Percentiles rank a stretch among this genome's conserved stretches.
Conservation (phyloP, 2,797 vertebrate species). For the Enteromius viviparus region DNA sequence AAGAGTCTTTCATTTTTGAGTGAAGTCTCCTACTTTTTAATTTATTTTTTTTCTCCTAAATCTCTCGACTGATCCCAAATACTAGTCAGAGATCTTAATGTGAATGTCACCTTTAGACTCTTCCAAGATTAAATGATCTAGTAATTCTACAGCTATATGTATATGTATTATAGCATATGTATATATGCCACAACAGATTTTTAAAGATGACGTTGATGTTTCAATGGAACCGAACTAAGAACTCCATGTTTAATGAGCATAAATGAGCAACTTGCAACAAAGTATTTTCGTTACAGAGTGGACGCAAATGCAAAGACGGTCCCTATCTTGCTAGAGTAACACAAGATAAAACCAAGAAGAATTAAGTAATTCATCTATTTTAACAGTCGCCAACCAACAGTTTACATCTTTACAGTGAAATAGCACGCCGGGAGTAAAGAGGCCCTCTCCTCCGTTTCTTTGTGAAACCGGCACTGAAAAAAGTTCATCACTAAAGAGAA, state of each 20-base stretch:
- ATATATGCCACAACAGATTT: background rate
- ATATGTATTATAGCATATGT: no score
- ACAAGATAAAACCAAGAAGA: background rate
- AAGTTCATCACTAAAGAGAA: constrained; percentile 17
- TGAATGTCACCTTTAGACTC: background rate
- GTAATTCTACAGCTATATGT: background rate
- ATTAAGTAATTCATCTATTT: background rate
- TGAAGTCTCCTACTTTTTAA: background rate
- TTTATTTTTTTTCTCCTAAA: background rate
- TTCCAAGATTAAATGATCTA: background rate
- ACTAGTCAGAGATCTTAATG: background rate
- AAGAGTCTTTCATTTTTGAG: background rate
- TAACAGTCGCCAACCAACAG: background rate
- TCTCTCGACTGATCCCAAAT: background rate
- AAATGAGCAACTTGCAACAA: background rate
- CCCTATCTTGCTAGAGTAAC: background rate
- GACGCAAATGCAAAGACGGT: background rate
- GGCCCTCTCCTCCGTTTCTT: background rate
- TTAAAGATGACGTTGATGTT: background rate
- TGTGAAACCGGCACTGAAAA: background rate
- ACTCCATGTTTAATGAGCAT: background rate
- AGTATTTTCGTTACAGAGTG: background rate
- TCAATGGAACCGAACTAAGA: no score
- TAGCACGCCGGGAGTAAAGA: background rate
- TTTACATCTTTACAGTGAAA: background rate